Percentiles rank a stretch among this genome's conserved stretches.
Evolutionary conservation across 2,888 invertebrate species (phyloP).

Genomic region (Chironomus riparius): DNA sequence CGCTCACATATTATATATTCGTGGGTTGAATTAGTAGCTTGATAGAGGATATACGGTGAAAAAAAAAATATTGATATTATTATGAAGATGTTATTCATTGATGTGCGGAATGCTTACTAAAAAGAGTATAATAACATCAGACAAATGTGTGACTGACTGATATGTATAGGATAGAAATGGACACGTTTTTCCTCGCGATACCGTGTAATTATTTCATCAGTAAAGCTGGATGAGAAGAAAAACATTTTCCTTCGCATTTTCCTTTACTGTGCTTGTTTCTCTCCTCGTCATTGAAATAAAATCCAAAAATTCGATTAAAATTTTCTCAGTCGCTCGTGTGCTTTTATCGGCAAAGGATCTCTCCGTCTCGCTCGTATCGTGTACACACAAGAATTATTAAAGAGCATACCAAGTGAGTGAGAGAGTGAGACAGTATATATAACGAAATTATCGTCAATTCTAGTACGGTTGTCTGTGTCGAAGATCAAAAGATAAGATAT

Average conservation of each 20-base stretch:
- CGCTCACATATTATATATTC: too few species aligned
- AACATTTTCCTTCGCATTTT: background rate
- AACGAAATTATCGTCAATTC: background rate
- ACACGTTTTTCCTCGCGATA: background rate
- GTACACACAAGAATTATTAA: background rate
- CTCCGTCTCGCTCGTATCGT: background rate
- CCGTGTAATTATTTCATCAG: slow-evolving; percentile 1
- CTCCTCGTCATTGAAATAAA: background rate
- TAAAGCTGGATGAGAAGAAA: background rate
- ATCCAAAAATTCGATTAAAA: slow-evolving; percentile 4
- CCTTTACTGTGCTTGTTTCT: background rate
- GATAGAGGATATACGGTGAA: too few species aligned
- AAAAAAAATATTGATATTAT: too few species aligned
- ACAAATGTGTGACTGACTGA: background rate
- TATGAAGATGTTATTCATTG: background rate
- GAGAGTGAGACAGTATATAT: background rate
- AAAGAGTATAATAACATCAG: too few species aligned
- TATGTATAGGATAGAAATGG: background rate
- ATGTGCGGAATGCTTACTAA: background rate
- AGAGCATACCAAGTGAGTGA: background rate
- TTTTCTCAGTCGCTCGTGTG: background rate
- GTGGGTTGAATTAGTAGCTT: too few species aligned
- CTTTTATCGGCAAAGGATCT: background rate
- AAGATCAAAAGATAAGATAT: background rate
- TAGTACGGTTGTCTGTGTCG: background rate